Base-by-base conservation (phyloP, 2,888 invertebrate genomes). In the Dermolepida albohirtum region DNA sequence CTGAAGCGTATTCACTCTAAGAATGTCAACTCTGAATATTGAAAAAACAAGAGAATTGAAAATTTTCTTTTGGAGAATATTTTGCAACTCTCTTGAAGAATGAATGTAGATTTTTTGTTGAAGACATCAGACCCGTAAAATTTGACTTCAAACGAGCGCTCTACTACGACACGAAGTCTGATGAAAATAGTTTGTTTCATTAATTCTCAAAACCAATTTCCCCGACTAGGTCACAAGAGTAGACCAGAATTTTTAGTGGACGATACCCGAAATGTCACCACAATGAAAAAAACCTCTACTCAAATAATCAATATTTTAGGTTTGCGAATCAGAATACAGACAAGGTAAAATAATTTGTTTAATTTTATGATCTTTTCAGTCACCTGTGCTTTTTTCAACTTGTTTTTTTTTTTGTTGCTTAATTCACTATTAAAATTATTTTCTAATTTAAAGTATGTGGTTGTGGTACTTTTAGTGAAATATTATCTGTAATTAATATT, bases 81-180 rank as follows among this genome's bases (percentile, higher is more conserved):
- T 75, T 74, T 73, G 71, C 78, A 78, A 79, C 78, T 78, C 78
- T 79, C 78, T 80, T 79, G 80, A 81, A 80, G 80, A 78, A 74
- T 77, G 78, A 78, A 77, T 75, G 74, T 72, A 72, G 69, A 68
- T 71, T 72, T 76, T 70, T 74, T 74, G 70, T 76, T 73, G 79
- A 79, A 79, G 78, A 76, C 78, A 72, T 72, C 76, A 69, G 66
- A 66, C 68, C 55, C 59, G 49, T 64, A 34, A 27, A 49, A 59
- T 57, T 57, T 47, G 66, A 66, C 12, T 12, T 16, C 54, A 14
- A 41, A 49, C 49, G 40, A 39, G 41, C 52, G 27, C 47, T 44
- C 54, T 44, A 59, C 34, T 29, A 40, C 51, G 29, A 50, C 27
- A 55, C 44, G 55, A 55, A 66, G 66, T 66, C 66, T 66, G 66